Base-by-base conservation (phyloP, 2,888 invertebrate genomes). In the Auanema sp. region DNA sequence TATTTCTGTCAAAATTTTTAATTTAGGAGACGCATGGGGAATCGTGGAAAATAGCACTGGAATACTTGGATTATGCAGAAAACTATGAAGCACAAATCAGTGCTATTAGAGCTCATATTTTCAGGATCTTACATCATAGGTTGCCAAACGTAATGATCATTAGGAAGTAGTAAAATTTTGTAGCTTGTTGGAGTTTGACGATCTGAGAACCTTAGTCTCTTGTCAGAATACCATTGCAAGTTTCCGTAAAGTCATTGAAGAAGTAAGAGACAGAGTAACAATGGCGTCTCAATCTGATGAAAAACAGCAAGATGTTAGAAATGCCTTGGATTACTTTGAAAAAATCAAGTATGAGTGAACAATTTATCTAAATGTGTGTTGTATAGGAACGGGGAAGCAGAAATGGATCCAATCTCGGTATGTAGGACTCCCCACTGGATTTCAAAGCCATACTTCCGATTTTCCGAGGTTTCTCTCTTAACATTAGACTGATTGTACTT, bases 81-180 rank as follows among this genome's bases (percentile, higher is more conserved):
- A 85, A 88, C 77, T 91, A 92, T 86, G 92, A 95, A 4, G 93
- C 93, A 78, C 93, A 93, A 11, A 86, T 90, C 55, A 93, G 94
- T 0, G 95, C 90, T 80, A 89, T 93, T 60, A 88, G 97, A 73
- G 97, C 97, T 0, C 97, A 98, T 87, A 86, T 97, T 53, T 98
- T 98, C 85, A 96, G 97, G 87, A 88, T 98, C 69, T 92, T 93
- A 81, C 94, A 97, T 85, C 92, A 94, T 86, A 88, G 92, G 93
- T 88, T 80, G 54, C 33, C 12, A 24, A 8, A 21, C 16, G 23
- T 23, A 43, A 21, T 16, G 18, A 16, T 10, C 42, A n/a, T 14
- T 52, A 50, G n/a, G n/a, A 33, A 33, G 3, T 16, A 47, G 6
- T 16, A 21, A n/a, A 10, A 14, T 14, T 33, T 60, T 75, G 65